phyloP scores from a whole-genome alignment of 2,797 vertebrate species.

The Anomalospiza imberbis region DNA sequence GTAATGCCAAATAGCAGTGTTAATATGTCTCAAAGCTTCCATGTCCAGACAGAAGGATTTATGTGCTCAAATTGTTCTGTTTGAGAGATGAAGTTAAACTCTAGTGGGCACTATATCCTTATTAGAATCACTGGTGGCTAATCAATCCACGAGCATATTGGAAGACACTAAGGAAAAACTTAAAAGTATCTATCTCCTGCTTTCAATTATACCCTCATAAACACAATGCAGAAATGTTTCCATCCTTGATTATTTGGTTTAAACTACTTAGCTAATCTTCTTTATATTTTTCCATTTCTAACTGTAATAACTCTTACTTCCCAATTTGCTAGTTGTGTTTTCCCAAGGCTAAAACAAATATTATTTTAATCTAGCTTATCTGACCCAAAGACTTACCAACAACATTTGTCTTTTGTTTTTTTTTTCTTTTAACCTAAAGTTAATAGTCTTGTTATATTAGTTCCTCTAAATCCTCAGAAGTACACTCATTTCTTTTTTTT shows the following conservation, averaged over 20 bases:
- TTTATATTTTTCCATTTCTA: slow-evolving; percentile 1
- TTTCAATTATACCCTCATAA: background rate
- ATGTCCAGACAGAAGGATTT: background rate
- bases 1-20: background rate
- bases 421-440: background rate
- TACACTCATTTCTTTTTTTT: background rate
- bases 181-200: background rate
- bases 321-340: background rate
- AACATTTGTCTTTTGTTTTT: background rate
- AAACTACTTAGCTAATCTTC: background rate
- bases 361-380: background rate
- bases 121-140: background rate
- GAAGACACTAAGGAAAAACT: background rate
- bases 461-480: background rate
- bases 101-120: background rate
- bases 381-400: background rate
- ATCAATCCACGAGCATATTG: background rate
- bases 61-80: background rate
- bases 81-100: background rate
- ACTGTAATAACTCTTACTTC: slow-evolving; percentile 15
- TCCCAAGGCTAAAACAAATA: background rate
- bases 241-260: background rate
- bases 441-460: background rate
- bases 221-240: background rate
- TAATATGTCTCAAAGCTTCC: background rate